A percentile compares a stretch with the other conserved stretches of the same genome.
Evolutionary conservation across 1,140 invertebrate species (phyloP).

Genomic region (Anoplolepis gracilipes): DNA sequence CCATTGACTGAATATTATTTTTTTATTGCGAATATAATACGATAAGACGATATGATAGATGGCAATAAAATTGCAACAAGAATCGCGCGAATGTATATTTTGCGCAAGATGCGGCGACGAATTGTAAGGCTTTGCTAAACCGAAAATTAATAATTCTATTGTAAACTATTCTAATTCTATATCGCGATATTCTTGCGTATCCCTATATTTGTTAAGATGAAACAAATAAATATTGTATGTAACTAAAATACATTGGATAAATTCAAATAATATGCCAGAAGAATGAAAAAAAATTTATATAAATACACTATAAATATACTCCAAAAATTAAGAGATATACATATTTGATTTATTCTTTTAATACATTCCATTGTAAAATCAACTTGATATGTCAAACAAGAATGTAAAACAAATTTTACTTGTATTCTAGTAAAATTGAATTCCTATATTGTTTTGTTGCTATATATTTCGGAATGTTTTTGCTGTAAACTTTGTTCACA

Average conservation of each 20-base stretch:
- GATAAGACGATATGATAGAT: slow-evolving; percentile 46
- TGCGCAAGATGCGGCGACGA: slow-evolving; percentile 33
- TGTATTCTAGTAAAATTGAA: neutral
- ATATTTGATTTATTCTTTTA: neutral
- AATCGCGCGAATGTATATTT: slow-evolving; percentile 51
- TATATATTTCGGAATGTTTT: neutral
- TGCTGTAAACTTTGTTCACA: neutral
- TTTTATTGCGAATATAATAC: slow-evolving; percentile 77
- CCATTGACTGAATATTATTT: slow-evolving; percentile 85
- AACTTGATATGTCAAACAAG: neutral
- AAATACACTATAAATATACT: too few relatives aligned
- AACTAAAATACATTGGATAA: neutral
- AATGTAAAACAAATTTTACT: neutral
- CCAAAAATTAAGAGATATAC: neutral
- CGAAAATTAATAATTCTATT: slow-evolving; percentile 54
- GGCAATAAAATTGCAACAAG: slow-evolving; percentile 51
- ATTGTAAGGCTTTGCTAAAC: slow-evolving; percentile 49
- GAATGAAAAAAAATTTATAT: neutral
- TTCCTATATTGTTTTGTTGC: neutral
- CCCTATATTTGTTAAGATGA: neutral
- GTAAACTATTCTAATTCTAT: slow-evolving; percentile 35
- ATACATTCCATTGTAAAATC: slow-evolving; percentile 11
- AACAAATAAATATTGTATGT: neutral
- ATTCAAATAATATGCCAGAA: slow-evolving; percentile 25
- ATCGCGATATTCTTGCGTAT: slow-evolving; percentile 1